Conservation (phyloP, 2,797 vertebrate genomes). For the Natrix natrix region DNA sequence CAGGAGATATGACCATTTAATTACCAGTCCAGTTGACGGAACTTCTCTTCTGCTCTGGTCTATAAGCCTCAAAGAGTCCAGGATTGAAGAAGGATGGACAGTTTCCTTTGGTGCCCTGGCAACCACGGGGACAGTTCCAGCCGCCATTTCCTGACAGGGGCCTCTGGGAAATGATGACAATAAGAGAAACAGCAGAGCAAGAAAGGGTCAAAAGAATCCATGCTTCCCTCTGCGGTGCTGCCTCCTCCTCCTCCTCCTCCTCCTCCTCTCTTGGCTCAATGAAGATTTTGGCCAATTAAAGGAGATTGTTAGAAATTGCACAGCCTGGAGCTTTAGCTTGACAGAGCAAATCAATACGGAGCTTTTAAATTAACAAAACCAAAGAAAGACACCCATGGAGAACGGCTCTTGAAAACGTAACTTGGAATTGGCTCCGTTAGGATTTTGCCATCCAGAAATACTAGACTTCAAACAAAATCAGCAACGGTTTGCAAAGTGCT, state of each 20-base stretch:
- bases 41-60: not conserved
- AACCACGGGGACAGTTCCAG: not conserved
- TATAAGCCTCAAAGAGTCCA: not conserved
- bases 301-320: not conserved
- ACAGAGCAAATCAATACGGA: slow-evolving; percentile 19
- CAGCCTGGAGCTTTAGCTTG: not conserved
- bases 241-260: not conserved
- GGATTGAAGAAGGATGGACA: not conserved
- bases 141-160: not conserved
- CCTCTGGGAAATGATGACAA: not conserved
- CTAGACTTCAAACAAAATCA: not conserved
- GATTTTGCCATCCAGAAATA: not conserved
- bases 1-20: not conserved
- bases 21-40: not conserved
- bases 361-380: slow-evolving; percentile 5
- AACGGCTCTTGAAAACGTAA: not conserved
- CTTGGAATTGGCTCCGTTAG: not conserved
- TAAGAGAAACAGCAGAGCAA: not conserved
- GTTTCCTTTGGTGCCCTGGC: not conserved
- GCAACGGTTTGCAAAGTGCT: not conserved
- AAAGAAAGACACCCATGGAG: not conserved
- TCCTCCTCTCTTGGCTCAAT: not conserved
- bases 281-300: slow-evolving; percentile 1
- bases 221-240: not conserved
- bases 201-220: not conserved